Conservation (phyloP, 1,140 invertebrate genomes). For the Listronotus oregonensis region DNA sequence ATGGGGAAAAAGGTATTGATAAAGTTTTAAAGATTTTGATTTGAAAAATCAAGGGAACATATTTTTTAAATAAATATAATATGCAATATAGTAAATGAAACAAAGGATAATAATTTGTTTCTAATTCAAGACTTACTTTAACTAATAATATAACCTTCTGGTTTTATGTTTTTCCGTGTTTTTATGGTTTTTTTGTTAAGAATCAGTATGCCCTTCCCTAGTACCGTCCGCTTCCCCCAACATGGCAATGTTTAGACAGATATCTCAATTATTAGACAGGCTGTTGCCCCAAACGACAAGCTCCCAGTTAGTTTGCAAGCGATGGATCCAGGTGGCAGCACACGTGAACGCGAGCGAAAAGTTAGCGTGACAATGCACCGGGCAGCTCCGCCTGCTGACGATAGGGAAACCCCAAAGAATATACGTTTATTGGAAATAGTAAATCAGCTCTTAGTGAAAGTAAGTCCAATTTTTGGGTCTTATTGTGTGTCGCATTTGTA, state of each 20-base stretch:
- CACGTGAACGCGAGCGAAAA: conserved; percentile 42
- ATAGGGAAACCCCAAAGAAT: conserved; percentile 90
- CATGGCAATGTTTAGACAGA: conserved; percentile 52
- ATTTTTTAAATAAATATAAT: too few species aligned
- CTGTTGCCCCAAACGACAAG: conserved; percentile 23
- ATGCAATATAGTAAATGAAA: too few species aligned
- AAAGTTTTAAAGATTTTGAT: too few species aligned
- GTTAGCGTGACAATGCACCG: conserved; percentile 60
- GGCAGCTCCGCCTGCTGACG: conserved; percentile 71
- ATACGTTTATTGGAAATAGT: conserved; percentile 83
- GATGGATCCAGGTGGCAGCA: conserved; percentile 18
- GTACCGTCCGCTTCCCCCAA: conserved; percentile 55
- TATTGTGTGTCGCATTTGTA: too few species aligned
- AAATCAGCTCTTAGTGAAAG: conserved; percentile 53
- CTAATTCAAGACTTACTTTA: too few species aligned
- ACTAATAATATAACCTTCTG: too few species aligned
- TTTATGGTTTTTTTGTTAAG: conserved; percentile 1
- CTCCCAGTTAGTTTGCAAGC: conserved; percentile 38
- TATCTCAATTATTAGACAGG: conserved; percentile 54
- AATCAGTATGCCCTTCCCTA: conserved; percentile 52
- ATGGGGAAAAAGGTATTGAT: too few species aligned
- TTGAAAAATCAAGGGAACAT: too few species aligned
- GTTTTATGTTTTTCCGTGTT: neutral
- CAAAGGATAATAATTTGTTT: too few species aligned
- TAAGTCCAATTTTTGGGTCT: conserved; percentile 14